Conservation (phyloP, 2,113 vertebrate genomes). For the Rattus norvegicus region GRCr8 NC_086019.1:169715501-169716000, state of each 20-base stretch:
- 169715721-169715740: not conserved
- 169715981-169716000: not conserved
- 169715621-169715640: not conserved
- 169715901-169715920: not conserved
- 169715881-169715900: not conserved
- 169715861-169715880: not conserved
- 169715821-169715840: not conserved
- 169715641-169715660: not conserved
- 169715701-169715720: not conserved
- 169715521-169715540: not conserved
- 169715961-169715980: not conserved
- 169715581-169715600: not conserved
- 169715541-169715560: not conserved
- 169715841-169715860: not conserved
- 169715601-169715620: not conserved
- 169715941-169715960: not conserved
- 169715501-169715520: no score
- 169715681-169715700: not conserved
- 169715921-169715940: not conserved
- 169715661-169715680: not conserved
- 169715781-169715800: not conserved
- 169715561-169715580: not conserved
- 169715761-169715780: not conserved
- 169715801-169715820: not conserved
- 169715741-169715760: not conserved